These are phyloP conservation scores for Paelopatides confundens DNA, from an alignment of 53 echinoderm and acorn worm genomes.

Conservation along the genomic window DNA sequence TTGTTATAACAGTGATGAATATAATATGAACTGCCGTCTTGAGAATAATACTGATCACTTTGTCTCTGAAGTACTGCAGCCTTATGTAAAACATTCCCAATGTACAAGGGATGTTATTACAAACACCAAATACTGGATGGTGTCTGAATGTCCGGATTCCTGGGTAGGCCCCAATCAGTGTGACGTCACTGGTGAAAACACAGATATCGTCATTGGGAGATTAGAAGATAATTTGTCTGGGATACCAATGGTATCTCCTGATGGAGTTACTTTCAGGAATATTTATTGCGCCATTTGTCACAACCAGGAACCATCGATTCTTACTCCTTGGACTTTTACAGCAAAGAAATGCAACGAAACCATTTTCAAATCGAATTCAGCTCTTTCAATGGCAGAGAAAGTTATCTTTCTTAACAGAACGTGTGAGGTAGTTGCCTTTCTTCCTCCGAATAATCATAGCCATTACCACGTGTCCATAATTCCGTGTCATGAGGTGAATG, in stretches of 20 bases:
- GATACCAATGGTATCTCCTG: neutral
- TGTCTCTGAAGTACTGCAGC: neutral
- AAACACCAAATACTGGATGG: neutral
- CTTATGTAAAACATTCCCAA: neutral
- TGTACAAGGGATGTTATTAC: neutral
- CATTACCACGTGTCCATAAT: neutral
- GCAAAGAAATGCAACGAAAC: too few species aligned
- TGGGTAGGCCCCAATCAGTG: neutral
- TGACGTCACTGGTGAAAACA: neutral
- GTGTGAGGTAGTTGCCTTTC: too few species aligned
- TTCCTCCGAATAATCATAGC: neutral
- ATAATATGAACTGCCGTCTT: neutral
- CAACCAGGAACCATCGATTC: neutral
- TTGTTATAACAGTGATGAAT: neutral
- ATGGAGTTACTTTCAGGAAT: conserved; percentile 2
- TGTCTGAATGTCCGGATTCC: neutral
- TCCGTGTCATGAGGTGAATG: neutral
- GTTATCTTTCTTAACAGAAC: neutral
- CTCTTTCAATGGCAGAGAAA: neutral
- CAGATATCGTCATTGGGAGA: neutral
- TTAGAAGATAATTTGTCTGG: neutral
- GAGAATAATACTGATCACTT: too few species aligned
- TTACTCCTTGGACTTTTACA: neutral
- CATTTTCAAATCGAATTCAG: too few species aligned
- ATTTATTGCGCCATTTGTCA: conserved; percentile 22